phyloP scores from a whole-genome alignment of 2,888 invertebrate genomes.

The Trachelus troglodyta region DNA sequence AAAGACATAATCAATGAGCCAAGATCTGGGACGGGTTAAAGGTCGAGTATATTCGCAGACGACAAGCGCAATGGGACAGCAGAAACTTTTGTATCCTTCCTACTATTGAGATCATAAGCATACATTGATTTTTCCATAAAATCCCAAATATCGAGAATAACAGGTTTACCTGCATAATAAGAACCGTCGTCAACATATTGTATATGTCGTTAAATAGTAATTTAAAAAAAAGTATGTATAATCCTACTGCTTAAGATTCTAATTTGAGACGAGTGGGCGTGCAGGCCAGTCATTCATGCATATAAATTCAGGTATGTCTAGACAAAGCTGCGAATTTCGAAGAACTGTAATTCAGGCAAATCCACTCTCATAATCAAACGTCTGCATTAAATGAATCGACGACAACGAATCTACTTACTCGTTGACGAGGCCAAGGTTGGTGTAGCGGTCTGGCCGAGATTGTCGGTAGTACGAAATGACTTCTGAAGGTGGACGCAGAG shows the following conservation, averaged over 20 bases:
- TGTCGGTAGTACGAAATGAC: slow-evolving; percentile 81
- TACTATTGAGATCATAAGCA: background rate
- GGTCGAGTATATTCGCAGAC: background rate
- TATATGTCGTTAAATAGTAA: background rate
- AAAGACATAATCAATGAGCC: background rate
- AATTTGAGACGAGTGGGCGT: background rate
- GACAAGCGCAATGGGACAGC: background rate
- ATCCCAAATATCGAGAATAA: background rate
- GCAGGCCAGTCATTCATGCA: background rate
- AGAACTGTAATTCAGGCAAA: background rate
- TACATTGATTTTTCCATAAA: background rate
- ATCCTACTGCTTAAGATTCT: background rate
- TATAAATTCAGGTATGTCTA: background rate
- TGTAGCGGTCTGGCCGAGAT: slow-evolving; percentile 82
- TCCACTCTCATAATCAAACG: background rate
- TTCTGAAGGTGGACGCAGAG: slow-evolving; percentile 85
- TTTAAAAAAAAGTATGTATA: background rate
- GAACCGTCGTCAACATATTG: background rate
- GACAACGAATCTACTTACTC: slow-evolving; percentile 73
- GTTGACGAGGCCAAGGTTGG: slow-evolving; percentile 84
- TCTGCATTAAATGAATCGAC: background rate
- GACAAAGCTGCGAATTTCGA: background rate
- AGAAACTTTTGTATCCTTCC: background rate
- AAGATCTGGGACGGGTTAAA: background rate
- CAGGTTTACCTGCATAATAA: background rate